These are phyloP conservation scores for Dreissena polymorpha DNA, from an alignment of 1,140 invertebrate species.

Conservation along the genomic window DNA sequence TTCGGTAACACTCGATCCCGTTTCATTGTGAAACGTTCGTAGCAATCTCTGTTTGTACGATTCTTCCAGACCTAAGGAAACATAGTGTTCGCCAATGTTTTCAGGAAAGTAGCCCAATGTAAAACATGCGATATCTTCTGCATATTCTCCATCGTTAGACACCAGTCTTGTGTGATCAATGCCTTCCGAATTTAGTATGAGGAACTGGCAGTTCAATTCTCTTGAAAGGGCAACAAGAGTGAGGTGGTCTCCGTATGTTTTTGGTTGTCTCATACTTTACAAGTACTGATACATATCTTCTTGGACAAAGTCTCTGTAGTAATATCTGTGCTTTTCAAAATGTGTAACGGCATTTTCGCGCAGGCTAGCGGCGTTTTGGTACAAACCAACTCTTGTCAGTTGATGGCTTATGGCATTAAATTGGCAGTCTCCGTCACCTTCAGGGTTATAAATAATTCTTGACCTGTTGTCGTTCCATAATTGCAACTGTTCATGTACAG, in stretches of 20 bases:
- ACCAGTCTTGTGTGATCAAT: background rate
- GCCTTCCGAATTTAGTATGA: background rate
- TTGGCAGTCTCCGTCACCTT: background rate
- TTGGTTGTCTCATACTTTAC: background rate
- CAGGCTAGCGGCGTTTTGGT: background rate
- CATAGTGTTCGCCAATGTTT: slow-evolving; percentile 7
- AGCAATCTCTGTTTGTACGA: background rate
- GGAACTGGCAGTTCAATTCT: background rate
- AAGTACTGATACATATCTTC: background rate
- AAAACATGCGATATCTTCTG: background rate
- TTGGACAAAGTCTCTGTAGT: background rate
- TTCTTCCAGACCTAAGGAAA: background rate
- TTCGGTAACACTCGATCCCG: background rate
- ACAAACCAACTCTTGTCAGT: background rate
- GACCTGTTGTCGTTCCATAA: background rate
- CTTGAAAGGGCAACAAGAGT: background rate
- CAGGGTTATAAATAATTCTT: background rate
- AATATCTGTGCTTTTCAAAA: background rate
- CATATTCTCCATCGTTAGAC: background rate
- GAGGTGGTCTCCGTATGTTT: background rate
- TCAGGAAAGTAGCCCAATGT: slow-evolving; percentile 7
- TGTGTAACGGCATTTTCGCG: slow-evolving; percentile 2
- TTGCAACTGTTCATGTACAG: background rate
- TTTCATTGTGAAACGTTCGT: background rate
- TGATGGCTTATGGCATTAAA: background rate